Conservation (phyloP, 2,888 invertebrate genomes). For the Lobophora halterata region DNA sequence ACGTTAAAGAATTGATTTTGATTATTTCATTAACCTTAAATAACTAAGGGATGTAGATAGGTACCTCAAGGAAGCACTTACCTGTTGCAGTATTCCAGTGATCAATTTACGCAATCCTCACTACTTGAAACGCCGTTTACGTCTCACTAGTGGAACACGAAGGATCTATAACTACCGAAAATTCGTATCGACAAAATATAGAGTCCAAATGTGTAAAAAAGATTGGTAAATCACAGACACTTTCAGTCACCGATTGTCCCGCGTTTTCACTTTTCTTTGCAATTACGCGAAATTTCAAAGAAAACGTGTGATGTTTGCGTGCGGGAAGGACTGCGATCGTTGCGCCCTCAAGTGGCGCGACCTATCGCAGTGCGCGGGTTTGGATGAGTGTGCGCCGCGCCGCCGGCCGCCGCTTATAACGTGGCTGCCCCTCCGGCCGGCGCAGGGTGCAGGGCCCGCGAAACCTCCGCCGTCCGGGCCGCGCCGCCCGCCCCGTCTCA, state of each 20-base stretch:
- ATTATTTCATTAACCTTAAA: too few relatives aligned
- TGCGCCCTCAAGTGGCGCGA: constrained; percentile 70
- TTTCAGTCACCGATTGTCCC: constrained; percentile 63
- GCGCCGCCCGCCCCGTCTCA: constrained; percentile 44
- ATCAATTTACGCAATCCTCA: constrained; percentile 67
- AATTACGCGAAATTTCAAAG: constrained; percentile 78
- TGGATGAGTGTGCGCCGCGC: constrained; percentile 68
- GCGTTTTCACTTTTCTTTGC: constrained; percentile 77
- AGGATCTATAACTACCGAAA: constrained; percentile 50
- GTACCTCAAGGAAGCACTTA: constrained; percentile 32
- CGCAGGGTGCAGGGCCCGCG: constrained; percentile 39
- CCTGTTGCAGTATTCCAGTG: constrained; percentile 50
- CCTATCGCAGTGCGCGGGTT: constrained; percentile 73
- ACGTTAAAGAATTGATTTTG: too few relatives aligned
- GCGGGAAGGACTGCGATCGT: constrained; percentile 72
- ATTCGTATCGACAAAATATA: constrained; percentile 50
- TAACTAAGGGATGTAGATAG: too few relatives aligned
- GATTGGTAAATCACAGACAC: constrained; percentile 63
- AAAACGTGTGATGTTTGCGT: constrained; percentile 62
- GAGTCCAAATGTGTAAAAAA: constrained; percentile 47
- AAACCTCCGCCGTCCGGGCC: constrained; percentile 49
- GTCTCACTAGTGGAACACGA: constrained; percentile 72
- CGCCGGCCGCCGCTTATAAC: constrained; percentile 54
- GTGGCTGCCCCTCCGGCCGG: constrained; percentile 37
- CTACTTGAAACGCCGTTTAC: constrained; percentile 63